Evolutionary conservation across 2,797 vertebrate genomes (phyloP), one percentile per base, ranked within the genome.

Genomic region (Chromobotia macracanthus): DNA sequence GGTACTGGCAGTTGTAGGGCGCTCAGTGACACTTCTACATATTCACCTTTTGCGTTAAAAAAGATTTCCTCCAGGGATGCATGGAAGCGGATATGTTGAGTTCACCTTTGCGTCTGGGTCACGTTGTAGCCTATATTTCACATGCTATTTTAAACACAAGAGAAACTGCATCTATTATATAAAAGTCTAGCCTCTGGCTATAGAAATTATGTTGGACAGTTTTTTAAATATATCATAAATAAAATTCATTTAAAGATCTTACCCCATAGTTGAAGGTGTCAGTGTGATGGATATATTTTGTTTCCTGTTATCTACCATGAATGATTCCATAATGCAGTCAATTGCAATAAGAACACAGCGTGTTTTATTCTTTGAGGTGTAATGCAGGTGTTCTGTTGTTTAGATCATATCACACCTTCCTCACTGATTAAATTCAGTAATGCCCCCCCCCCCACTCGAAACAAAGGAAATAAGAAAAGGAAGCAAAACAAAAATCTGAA

Each of bases 401-500:
- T 76, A 28, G 61, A 75, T 66, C 50, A 56, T 76, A 76, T 66
- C 55, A 50, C 19, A 41, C 63, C 35, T 11, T 38, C n/a, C 44
- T 51, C 28, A 16, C 28, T 48, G 53, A 63, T 0, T 8, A 46
- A 67, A 77, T 67, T 21, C 35, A 58, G 38, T 68, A 12, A 60
- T 77, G 11, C 38, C 60, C 25, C 16, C 16, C 5, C 58, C 58
- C 16, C 23, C 50, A 69, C 60, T n/a, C 55, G 44, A 78, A 67
- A 73, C 16, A 28, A 60, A 44, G 18, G 16, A 53, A 65, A 25
- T 16, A 7, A 31, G 15, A 16, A 56, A 23, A 56, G 11, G 2
- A 35, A 56, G 55, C n/a, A 80, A 86, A 86, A 87, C 83, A 87
- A 58, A 89, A 84, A 87, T n/a, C n/a, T 85, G 85, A 87, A 81